phyloP scores from a whole-genome alignment of 2,113 vertebrate genomes.

The Panthera tigris region DNA sequence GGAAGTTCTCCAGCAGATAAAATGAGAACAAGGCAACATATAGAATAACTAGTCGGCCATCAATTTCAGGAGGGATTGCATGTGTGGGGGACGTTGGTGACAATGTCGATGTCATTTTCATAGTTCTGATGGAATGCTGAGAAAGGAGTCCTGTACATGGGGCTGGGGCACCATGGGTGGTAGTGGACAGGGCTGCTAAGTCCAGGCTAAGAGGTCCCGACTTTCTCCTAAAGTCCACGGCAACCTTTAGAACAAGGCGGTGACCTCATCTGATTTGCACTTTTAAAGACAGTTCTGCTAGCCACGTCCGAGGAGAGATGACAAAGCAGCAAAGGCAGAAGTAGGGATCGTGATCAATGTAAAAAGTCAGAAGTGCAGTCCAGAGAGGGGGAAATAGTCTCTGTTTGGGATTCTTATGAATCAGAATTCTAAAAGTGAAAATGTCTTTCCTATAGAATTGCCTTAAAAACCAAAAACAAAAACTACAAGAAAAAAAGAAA shows the following conservation, averaged over 20 bases:
- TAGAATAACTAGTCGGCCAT: not conserved
- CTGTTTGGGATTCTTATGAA: not conserved
- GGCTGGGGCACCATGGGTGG: rapidly evolving
- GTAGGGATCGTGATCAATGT: not conserved
- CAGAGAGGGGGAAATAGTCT: not conserved
- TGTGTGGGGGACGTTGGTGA: not conserved
- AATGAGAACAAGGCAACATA: not conserved
- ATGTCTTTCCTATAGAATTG: not conserved
- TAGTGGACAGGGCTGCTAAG: not conserved
- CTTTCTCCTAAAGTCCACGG: not conserved
- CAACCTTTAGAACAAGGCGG: not conserved
- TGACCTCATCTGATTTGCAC: constrained; percentile 12
- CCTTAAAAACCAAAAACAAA: not conserved
- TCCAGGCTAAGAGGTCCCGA: not conserved
- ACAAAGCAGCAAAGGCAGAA: not conserved
- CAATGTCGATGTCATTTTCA: not conserved
- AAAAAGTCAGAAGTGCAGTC: not conserved
- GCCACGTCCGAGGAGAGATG: not conserved
- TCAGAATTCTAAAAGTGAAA: not conserved
- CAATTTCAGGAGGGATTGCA: not conserved
- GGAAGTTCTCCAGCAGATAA: not conserved
- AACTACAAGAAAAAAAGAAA: not conserved
- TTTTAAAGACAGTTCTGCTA: not conserved
- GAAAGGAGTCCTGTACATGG: not conserved
- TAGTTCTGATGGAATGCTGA: not conserved